phyloP scores from a whole-genome alignment of 2,888 invertebrate species.

The Drosophila mettleri region DNA sequence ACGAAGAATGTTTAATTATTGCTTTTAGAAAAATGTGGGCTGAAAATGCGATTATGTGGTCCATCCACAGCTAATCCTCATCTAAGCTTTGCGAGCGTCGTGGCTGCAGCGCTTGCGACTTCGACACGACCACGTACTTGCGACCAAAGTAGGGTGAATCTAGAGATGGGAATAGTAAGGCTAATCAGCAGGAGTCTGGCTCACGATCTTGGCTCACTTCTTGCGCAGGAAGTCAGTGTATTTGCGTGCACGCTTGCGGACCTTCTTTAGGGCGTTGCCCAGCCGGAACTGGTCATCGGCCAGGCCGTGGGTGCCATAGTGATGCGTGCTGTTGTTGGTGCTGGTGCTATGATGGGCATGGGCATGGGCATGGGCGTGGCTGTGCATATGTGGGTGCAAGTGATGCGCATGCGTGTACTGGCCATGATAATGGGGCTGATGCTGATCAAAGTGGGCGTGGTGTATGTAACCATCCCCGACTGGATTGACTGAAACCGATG shows the following conservation, averaged over 20 bases:
- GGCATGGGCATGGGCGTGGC: slow-evolving; percentile 31
- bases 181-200: slow-evolving; percentile 28
- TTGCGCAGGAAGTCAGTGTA: slow-evolving; percentile 85
- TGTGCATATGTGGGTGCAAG: slow-evolving; percentile 47
- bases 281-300: slow-evolving; percentile 83
- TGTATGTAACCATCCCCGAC: slow-evolving; percentile 74
- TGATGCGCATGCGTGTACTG: slow-evolving; percentile 41
- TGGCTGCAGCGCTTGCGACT: slow-evolving; percentile 42
- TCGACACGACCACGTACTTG: slow-evolving; percentile 81
- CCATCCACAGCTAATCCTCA: slow-evolving; percentile 58
- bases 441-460: slow-evolving; percentile 55
- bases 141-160: slow-evolving; percentile 83
- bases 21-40: slow-evolving; percentile 59
- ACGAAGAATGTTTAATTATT: slow-evolving; percentile 58
- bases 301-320: slow-evolving; percentile 67
- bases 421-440: slow-evolving; percentile 39
- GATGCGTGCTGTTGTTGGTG: slow-evolving; percentile 57
- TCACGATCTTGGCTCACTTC: slow-evolving; percentile 70
- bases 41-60: slow-evolving; percentile 42
- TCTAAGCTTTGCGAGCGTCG: slow-evolving; percentile 73
- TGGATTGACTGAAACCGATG: slow-evolving; percentile 78
- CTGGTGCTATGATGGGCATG: slow-evolving; percentile 37
- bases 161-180: slow-evolving; percentile 49
- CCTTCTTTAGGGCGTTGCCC: slow-evolving; percentile 82
- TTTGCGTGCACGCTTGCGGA: slow-evolving; percentile 85